Evolutionary conservation across 2,888 invertebrate species (phyloP).

Genomic region (Cordilura impudica): DNA sequence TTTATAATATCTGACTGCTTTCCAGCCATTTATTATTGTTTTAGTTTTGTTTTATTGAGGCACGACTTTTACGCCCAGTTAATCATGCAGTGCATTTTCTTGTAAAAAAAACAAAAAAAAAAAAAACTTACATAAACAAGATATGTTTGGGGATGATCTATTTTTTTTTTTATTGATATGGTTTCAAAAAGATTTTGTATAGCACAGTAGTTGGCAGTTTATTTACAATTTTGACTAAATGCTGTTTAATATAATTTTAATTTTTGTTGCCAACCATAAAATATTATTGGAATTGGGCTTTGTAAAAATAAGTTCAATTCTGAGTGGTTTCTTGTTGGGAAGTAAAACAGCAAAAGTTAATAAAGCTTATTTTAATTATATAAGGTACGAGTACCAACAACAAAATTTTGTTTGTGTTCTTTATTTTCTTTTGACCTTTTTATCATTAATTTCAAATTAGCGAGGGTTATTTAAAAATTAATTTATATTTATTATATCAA

Average conservation of each 20-base stretch:
- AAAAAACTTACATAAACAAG: background rate
- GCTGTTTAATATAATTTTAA: slow-evolving; percentile 29
- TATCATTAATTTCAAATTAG: slow-evolving; percentile 44
- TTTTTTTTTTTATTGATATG: background rate
- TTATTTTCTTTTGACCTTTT: slow-evolving; percentile 12
- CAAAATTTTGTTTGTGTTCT: background rate
- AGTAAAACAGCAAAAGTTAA: background rate
- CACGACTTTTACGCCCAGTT: slow-evolving; percentile 62
- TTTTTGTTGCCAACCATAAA: slow-evolving; percentile 5
- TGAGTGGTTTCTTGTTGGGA: background rate
- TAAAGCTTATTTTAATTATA: slow-evolving; percentile 49
- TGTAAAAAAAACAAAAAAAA: no score
- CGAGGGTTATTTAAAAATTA: slow-evolving; percentile 52
- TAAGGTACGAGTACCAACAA: background rate
- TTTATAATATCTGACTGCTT: slow-evolving; percentile 57
- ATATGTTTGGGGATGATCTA: background rate
- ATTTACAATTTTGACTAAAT: background rate
- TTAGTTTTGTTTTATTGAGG: slow-evolving; percentile 20
- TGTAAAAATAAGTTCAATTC: background rate
- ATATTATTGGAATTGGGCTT: background rate
- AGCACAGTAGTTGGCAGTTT: background rate
- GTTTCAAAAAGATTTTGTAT: background rate
- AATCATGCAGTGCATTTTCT: slow-evolving; percentile 46
- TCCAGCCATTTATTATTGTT: background rate
- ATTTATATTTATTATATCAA: slow-evolving; percentile 46